Base-by-base conservation (phyloP, 2,113 vertebrate genomes). In the Verasper variegatus region DNA sequence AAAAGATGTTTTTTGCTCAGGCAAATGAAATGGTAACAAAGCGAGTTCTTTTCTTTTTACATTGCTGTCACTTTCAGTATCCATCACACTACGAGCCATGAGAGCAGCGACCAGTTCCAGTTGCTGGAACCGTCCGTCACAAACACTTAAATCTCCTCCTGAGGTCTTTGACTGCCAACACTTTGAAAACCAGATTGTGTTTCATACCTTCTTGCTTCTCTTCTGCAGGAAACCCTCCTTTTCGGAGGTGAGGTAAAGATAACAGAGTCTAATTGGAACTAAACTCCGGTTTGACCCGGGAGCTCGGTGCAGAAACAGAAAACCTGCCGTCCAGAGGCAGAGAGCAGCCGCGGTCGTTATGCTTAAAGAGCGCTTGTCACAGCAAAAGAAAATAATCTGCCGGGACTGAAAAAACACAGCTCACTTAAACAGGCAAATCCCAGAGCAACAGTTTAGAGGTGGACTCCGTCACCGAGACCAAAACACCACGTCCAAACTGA, bases 371-470 rank as follows among this genome's bases (percentile, higher is more conserved):
- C 31, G 31, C 31, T 7, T 7, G 31, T 31, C 31, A 31, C 31
- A 31, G 31, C 31, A 31, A 31, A 31, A 31, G 65, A 80, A 88
- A 92, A 87, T 74, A 88, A 86, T 66, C 77, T 52, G 2, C 12
- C 9, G 6, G 17, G 47, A 51, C 52, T 82, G 27, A 14, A 84
- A 88, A 82, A 88, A 80, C 45, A 64, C 4, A 11, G 57, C 14
- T 42, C 71, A 65, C 64, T 62, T 71, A 65, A 18, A 47, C 37
- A 5, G 60, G 62, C 56, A n/a, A 78, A 76, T 66, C 35, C 24
- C 31, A n/a, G 57, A 58, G 0, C 61, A 23, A 7, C 47, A 2
- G 42, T 35, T 45, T 1, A 31, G 35, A 71, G 59, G 59, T 3
- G 31, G 31, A 31, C 31, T 31, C 13, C 3, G 4, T 45, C 45